Evolutionary conservation across 2,888 invertebrate genomes (phyloP).

Genomic region (Lasioglossum lativentre): DNA sequence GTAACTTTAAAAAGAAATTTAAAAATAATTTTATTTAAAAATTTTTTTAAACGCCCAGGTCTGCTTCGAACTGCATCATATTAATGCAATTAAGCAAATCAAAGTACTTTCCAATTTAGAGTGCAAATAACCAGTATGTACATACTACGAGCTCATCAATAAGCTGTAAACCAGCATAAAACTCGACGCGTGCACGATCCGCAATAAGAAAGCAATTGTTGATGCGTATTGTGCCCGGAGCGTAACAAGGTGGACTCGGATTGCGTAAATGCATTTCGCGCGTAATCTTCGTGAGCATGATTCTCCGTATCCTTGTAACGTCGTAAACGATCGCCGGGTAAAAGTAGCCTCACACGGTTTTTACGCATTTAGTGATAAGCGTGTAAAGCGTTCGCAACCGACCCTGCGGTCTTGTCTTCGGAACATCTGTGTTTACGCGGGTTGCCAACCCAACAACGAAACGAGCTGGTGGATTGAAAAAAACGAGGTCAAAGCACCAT

Average conservation of each 20-base stretch:
- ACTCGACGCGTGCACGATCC: not conserved
- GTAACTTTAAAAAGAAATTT: too few species aligned
- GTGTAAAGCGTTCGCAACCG: constrained; percentile 12
- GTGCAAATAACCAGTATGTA: too few species aligned
- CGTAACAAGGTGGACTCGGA: not conserved
- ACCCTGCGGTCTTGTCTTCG: constrained; percentile 2
- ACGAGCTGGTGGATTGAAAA: not conserved
- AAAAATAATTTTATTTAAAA: too few species aligned
- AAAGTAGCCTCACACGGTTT: constrained; percentile 1
- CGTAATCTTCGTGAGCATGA: not conserved
- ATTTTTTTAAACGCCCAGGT: too few species aligned
- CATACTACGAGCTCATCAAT: not conserved
- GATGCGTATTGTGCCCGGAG: not conserved
- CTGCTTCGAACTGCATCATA: too few species aligned
- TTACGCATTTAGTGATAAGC: constrained; percentile 35
- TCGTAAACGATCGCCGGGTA: not conserved
- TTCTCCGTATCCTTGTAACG: constrained; percentile 4
- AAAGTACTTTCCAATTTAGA: not conserved
- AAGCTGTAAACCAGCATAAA: not conserved
- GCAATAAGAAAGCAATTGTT: not conserved
- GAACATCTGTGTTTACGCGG: constrained; percentile 65
- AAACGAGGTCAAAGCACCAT: constrained; percentile 23
- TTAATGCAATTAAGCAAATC: not conserved
- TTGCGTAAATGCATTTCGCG: constrained; percentile 9
- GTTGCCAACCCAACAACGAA: constrained; percentile 13